Conservation (phyloP, 2,888 invertebrate genomes). For the Euspilapteryx auroguttella region DNA sequence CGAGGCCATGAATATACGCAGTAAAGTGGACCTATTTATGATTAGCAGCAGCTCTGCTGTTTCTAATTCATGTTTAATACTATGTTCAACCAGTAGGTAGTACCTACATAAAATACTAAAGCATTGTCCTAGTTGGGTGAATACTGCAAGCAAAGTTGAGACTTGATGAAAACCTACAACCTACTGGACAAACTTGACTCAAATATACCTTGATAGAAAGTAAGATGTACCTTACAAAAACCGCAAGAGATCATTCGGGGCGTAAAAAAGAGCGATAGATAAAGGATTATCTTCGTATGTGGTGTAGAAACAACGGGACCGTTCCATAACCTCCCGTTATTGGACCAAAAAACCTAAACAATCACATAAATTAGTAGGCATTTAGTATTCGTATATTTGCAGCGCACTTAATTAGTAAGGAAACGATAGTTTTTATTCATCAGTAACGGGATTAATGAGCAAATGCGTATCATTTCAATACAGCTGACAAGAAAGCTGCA, state of each 20-base stretch:
- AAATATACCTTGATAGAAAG: no score
- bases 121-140: no score
- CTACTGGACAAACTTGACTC: no score
- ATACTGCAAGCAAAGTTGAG: no score
- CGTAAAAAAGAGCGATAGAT: slow-evolving; percentile 31
- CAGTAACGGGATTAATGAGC: slow-evolving; percentile 24
- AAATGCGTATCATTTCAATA: slow-evolving; percentile 59
- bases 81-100: no score
- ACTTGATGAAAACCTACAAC: no score
- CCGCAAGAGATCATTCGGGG: slow-evolving; percentile 46
- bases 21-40: no score
- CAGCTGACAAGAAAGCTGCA: slow-evolving; percentile 52
- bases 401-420: slow-evolving; percentile 17
- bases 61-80: no score
- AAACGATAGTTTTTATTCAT: slow-evolving; percentile 45
- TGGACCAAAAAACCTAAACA: slow-evolving; percentile 40
- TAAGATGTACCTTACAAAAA: slow-evolving; percentile 43
- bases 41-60: no score
- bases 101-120: no score
- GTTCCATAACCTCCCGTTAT: slow-evolving; percentile 55
- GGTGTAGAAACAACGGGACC: slow-evolving; percentile 38
- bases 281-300: slow-evolving; percentile 37
- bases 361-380: slow-evolving; percentile 22
- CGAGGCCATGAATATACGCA: no score
- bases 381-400: slow-evolving; percentile 13